Percentiles rank a stretch among this genome's conserved stretches.
Evolutionary conservation across 2,113 vertebrate genomes (phyloP).

Genomic region (Syngnathus floridae): DNA sequence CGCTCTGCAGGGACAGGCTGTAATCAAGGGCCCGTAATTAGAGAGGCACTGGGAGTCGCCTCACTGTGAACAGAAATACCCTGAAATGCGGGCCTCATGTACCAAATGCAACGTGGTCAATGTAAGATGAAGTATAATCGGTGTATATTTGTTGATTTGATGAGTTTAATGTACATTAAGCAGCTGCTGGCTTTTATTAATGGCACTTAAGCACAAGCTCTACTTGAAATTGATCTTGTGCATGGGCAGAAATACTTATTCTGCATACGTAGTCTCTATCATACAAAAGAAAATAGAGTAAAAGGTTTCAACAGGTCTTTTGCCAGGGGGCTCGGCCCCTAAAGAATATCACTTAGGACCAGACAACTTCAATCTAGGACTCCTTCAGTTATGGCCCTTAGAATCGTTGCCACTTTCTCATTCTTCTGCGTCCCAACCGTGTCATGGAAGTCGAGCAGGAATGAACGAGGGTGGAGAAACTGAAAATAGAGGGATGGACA

Average conservation of each 20-base stretch:
- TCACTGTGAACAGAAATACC: conserved; percentile 61
- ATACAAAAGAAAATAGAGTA: no score
- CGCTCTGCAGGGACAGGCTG: conserved; percentile 43
- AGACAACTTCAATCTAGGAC: background rate
- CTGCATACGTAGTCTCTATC: background rate
- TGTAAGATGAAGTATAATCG: background rate
- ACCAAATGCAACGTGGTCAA: conserved; percentile 12
- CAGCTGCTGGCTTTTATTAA: background rate
- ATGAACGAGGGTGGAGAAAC: conserved; percentile 52
- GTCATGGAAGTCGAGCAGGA: conserved; percentile 5
- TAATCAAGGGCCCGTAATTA: conserved; percentile 66
- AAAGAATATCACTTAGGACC: background rate
- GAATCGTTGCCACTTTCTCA: background rate
- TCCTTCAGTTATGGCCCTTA: background rate
- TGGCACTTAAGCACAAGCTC: no score
- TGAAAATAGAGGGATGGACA: conserved; percentile 53
- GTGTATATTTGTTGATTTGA: background rate
- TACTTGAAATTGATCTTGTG: background rate
- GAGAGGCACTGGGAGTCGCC: conserved; percentile 61
- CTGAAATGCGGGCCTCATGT: conserved; percentile 28
- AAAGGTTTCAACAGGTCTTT: no score
- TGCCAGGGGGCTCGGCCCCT: no score
- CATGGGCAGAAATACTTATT: background rate
- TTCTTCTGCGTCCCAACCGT: background rate
- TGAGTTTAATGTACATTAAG: background rate